Percentiles rank a stretch among this genome's conserved stretches.
Conservation (phyloP, 2,113 vertebrate species). For the Anseranas semipalmata region DNA sequence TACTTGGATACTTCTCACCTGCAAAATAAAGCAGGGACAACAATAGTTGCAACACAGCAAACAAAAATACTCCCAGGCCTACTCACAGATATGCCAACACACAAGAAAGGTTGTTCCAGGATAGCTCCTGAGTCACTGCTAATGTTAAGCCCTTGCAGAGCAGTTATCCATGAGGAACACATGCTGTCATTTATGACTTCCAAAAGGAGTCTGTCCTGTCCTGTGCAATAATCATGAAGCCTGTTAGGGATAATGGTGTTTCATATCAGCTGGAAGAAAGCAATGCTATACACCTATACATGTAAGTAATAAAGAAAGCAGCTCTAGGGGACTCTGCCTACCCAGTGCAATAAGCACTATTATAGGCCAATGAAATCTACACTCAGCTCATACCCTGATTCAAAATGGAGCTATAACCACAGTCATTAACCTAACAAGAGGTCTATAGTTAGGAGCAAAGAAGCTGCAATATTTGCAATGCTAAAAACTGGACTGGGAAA, state of each 20-base stretch:
- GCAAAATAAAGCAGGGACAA: slow-evolving; percentile 21
- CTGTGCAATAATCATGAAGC: not conserved
- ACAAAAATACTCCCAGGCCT: not conserved
- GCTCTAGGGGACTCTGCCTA: not conserved
- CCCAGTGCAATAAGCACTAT: not conserved
- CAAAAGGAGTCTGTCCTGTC: slow-evolving; percentile 13
- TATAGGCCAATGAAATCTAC: slow-evolving; percentile 11
- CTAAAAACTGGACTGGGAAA: not conserved
- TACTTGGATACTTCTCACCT: slow-evolving; percentile 79
- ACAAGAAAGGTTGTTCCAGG: not conserved
- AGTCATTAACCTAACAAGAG: slow-evolving; percentile 9
- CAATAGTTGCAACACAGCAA: not conserved
- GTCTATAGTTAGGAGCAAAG: not conserved
- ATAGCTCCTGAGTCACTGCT: not conserved
- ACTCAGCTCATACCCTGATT: not conserved
- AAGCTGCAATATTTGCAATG: not conserved
- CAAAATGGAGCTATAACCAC: not conserved
- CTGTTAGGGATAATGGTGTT: not conserved
- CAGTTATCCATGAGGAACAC: not conserved
- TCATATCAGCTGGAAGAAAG: not conserved
- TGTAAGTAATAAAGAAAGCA: not conserved
- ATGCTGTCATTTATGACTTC: not conserved
- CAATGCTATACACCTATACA: not conserved
- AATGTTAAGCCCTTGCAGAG: not conserved
- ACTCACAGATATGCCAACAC: not conserved